phyloP scores from a whole-genome alignment of 2,797 vertebrate species.

The Menidia menidia region DNA sequence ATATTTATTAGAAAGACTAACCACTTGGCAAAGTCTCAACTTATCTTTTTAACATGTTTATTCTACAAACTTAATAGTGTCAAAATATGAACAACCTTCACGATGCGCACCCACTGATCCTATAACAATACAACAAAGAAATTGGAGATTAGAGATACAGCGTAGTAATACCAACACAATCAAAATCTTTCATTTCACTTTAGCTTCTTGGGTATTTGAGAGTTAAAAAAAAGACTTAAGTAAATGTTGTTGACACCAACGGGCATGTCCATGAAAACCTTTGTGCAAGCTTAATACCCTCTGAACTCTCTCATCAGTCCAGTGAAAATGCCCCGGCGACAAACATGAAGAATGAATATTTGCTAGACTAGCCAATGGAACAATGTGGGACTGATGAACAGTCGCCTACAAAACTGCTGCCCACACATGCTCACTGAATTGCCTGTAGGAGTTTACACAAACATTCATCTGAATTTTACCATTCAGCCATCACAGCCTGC shows the following conservation, averaged over 20 bases:
- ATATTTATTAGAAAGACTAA: background rate
- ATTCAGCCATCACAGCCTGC: constrained; percentile 47
- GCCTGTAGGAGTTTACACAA: constrained; percentile 41
- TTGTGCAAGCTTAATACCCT: constrained; percentile 10
- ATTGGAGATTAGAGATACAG: background rate
- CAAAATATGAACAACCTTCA: background rate
- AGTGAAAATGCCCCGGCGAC: constrained; percentile 35
- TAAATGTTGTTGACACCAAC: constrained; percentile 22
- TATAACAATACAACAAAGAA: background rate
- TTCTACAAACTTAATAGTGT: background rate
- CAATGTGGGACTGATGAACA: constrained; percentile 61
- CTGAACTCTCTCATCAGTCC: constrained; percentile 35
- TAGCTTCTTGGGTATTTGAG: background rate
- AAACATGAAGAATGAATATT: constrained; percentile 33
- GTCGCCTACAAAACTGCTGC: constrained; percentile 55
- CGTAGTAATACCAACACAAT: background rate
- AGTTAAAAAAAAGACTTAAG: constrained; percentile 14
- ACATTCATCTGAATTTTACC: constrained; percentile 45
- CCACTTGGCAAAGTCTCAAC: background rate
- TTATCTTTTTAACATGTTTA: background rate
- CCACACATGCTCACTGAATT: constrained; percentile 44
- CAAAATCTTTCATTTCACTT: background rate
- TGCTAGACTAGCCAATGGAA: constrained; percentile 41
- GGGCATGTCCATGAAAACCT: constrained; percentile 5
- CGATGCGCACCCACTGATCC: background rate